Conservation (phyloP, 2,888 invertebrate species). For the Sarcophaga caerulescens region DNA sequence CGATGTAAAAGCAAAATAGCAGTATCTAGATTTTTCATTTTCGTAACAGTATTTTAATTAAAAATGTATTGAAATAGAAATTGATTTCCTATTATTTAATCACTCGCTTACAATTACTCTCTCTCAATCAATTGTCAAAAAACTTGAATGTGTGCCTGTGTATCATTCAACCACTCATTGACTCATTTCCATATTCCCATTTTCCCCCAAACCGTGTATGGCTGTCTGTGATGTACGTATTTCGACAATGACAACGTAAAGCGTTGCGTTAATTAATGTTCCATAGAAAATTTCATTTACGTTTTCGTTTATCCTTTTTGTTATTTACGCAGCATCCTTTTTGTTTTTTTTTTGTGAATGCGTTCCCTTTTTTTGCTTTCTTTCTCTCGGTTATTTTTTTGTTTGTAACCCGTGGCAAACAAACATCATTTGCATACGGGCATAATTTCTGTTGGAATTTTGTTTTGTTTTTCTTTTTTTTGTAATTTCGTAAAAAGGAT, state of each 20-base stretch:
- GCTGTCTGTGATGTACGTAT: background rate
- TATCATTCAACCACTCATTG: background rate
- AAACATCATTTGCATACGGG: constrained; percentile 66
- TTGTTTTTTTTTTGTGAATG: background rate
- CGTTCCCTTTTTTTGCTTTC: background rate
- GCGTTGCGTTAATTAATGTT: constrained; percentile 58
- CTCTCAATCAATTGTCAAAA: background rate
- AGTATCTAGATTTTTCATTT: too few relatives aligned
- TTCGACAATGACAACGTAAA: background rate
- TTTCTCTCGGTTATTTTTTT: background rate
- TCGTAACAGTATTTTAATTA: background rate
- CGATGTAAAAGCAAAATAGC: too few relatives aligned
- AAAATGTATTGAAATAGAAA: background rate
- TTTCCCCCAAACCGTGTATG: background rate
- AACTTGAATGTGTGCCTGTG: too few relatives aligned
- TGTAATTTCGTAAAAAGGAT: constrained; percentile 39
- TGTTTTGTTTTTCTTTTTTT: constrained; percentile 21
- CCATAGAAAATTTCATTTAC: constrained; percentile 57
- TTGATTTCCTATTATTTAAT: background rate
- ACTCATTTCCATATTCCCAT: background rate
- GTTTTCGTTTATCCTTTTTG: constrained; percentile 34
- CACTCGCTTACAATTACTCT: background rate
- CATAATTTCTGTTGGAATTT: constrained; percentile 53
- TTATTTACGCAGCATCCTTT: constrained; percentile 66
- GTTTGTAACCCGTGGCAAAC: constrained; percentile 36